A percentile compares a stretch with the other conserved stretches of the same genome.
phyloP scores from a whole-genome alignment of 2,797 vertebrate genomes.

The Halcyon badia region DNA sequence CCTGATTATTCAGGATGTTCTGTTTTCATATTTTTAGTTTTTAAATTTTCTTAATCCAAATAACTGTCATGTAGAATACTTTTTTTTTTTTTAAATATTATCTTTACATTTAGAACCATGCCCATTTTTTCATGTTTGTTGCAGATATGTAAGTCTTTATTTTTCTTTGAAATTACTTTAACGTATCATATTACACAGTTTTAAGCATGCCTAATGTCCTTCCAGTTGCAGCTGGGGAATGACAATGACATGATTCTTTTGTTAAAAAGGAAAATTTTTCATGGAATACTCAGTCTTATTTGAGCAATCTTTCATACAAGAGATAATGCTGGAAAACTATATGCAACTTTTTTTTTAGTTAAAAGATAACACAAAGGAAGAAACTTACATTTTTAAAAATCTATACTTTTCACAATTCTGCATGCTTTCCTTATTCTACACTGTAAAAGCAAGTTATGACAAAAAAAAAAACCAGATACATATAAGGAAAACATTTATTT shows the following conservation, averaged over 20 bases:
- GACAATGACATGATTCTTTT: background rate
- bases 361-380: background rate
- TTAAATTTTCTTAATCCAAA: background rate
- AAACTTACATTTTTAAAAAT: background rate
- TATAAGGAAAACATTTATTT: background rate
- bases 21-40: background rate
- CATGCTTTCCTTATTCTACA: background rate
- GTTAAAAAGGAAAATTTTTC: background rate
- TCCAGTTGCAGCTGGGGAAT: background rate
- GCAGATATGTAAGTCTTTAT: background rate
- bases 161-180: background rate
- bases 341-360: background rate
- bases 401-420: background rate
- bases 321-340: background rate
- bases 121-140: accelerated
- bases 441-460: background rate
- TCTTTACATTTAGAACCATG: background rate
- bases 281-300: background rate
- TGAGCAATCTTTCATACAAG: background rate
- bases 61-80: background rate
- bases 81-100: background rate
- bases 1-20: background rate
- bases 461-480: background rate
- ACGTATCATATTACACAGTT: background rate
- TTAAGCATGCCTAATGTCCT: background rate